Percentiles rank a stretch among this genome's conserved stretches.
Conservation (phyloP, 2,797 vertebrate species). For the Emys orbicularis region DNA sequence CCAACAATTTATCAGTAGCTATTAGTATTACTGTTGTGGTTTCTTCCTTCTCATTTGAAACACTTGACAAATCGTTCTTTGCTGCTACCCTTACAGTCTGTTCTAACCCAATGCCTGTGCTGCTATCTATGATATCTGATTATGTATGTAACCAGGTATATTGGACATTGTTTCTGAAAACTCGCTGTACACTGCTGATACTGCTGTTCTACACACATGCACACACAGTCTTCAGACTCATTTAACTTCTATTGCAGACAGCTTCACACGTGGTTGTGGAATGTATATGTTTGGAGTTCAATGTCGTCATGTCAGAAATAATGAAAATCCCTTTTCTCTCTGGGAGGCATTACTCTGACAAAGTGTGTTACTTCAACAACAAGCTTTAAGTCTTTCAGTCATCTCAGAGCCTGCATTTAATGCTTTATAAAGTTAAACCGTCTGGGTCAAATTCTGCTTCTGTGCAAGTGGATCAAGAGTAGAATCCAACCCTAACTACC, state of each 20-base stretch:
- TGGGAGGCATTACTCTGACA: not conserved
- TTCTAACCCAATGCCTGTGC: not conserved
- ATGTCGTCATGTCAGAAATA: not conserved
- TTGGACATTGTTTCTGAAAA: not conserved
- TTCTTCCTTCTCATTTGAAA: not conserved
- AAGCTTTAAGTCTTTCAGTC: not conserved
- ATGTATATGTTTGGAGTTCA: not conserved
- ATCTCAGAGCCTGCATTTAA: not conserved
- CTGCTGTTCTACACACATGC: not conserved
- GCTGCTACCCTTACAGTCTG: not conserved
- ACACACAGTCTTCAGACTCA: not conserved
- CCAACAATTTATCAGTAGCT: slow-evolving; percentile 4
- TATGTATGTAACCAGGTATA: not conserved
- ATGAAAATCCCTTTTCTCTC: not conserved
- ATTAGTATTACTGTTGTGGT: not conserved
- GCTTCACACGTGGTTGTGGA: not conserved
- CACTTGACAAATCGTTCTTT: not conserved
- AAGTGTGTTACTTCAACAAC: not conserved
- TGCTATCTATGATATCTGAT: not conserved
- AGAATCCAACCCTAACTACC: not conserved
- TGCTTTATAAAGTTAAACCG: not conserved
- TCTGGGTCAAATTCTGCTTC: not conserved
- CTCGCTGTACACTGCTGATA: not conserved
- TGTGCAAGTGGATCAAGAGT: not conserved
- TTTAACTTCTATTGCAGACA: not conserved